Evolutionary conservation across 2,797 vertebrate species (phyloP).

Genomic region (Darevskia nairensis): DNA sequence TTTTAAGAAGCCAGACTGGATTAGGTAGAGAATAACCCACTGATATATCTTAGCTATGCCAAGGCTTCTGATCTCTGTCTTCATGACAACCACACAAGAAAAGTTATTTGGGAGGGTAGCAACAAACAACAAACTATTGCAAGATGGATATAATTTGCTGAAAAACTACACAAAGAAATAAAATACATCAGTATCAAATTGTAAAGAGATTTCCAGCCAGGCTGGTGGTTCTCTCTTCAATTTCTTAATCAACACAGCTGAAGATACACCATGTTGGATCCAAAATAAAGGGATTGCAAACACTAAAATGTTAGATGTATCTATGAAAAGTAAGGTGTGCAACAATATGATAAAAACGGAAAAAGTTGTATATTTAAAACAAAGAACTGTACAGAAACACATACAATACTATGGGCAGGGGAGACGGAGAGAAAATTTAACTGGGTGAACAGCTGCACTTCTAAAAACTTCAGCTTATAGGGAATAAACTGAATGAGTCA

Average conservation of each 20-base stretch:
- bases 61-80: neutral
- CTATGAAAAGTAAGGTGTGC: neutral
- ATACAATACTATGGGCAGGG: neutral
- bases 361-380: neutral
- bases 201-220: neutral
- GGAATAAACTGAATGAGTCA: neutral
- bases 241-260: neutral
- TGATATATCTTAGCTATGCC: neutral
- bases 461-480: neutral
- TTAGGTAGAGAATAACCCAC: neutral
- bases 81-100: neutral
- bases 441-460: neutral
- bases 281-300: neutral
- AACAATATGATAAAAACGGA: neutral
- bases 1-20: neutral
- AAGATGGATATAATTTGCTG: neutral
- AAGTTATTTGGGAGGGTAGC: neutral
- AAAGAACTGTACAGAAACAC: neutral
- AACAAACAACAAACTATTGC: neutral
- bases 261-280: neutral
- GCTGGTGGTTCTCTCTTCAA: neutral
- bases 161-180: neutral
- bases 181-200: slow-evolving; percentile 1
- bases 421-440: neutral
- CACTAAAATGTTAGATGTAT: neutral